phyloP scores from a whole-genome alignment of 2,113 vertebrate genomes.

The Axis porcinus region DNA sequence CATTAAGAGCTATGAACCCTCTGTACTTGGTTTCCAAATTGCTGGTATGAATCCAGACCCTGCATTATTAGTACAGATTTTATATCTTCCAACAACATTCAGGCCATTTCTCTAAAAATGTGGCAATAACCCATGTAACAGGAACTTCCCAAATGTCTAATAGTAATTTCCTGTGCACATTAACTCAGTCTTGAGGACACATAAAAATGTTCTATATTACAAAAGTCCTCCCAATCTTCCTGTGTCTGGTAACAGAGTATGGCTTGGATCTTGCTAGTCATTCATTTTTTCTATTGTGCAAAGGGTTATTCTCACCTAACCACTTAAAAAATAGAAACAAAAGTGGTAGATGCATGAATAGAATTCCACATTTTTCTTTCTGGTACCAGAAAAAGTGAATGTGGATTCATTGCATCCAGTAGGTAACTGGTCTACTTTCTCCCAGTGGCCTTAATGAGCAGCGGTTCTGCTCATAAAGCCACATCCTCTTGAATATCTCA shows the following conservation, averaged over 20 bases:
- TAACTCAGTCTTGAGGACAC: neutral
- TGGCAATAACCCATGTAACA: neutral
- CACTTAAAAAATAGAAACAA: neutral
- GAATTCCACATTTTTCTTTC: neutral
- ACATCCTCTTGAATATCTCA: neutral
- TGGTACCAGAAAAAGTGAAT: neutral
- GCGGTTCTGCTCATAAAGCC: neutral
- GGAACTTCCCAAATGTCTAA: neutral
- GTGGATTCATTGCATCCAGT: neutral
- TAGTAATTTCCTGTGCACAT: slow-evolving; percentile 10
- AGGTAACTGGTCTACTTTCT: slow-evolving; percentile 34
- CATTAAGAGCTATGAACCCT: neutral
- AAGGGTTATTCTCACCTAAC: neutral
- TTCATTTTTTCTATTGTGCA: neutral
- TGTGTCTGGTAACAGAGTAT: neutral
- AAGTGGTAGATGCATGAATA: neutral
- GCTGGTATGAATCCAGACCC: neutral
- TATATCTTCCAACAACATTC: neutral
- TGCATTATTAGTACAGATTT: neutral
- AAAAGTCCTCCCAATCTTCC: neutral
- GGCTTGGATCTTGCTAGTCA: neutral
- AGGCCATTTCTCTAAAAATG: neutral
- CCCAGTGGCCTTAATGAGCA: neutral
- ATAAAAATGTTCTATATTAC: neutral
- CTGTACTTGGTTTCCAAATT: neutral